A percentile compares a stretch with the other conserved stretches of the same genome.
These are phyloP conservation scores for Erebia aethiops DNA, from an alignment of 2,888 invertebrate genomes.

Conservation along the genomic window DNA sequence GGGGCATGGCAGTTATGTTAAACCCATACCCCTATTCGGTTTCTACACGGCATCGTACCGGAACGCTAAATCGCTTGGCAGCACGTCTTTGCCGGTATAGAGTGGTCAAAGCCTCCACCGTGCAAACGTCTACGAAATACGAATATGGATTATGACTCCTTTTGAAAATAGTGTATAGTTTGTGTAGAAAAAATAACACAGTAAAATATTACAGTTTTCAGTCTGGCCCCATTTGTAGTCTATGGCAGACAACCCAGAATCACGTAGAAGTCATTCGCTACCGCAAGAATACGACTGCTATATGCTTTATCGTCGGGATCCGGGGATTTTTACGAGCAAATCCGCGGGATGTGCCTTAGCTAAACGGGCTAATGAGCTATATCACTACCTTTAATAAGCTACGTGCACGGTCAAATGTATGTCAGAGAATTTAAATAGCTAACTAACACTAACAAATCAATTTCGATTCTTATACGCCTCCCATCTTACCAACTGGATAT, in stretches of 20 bases:
- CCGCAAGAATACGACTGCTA: conserved; percentile 55
- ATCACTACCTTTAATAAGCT: conserved; percentile 44
- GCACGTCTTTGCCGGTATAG: too few species aligned
- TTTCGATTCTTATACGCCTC: too few species aligned
- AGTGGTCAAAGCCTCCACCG: too few species aligned
- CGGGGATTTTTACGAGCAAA: conserved; percentile 71
- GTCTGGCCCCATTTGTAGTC: conserved; percentile 35
- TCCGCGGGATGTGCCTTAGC: conserved; percentile 51
- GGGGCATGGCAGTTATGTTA: too few species aligned
- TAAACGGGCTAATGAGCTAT: conserved; percentile 46
- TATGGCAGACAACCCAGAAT: conserved; percentile 50
- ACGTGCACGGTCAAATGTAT: conserved; percentile 36
- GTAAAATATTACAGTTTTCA: conserved; percentile 12
- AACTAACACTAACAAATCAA: too few species aligned
- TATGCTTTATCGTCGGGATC: conserved; percentile 64
- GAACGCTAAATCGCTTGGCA: too few species aligned
- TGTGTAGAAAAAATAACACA: not conserved
- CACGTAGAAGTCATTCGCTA: conserved; percentile 70
- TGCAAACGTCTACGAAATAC: too few species aligned
- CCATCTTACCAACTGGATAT: too few species aligned
- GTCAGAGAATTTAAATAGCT: conserved; percentile 12
- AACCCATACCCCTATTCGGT: too few species aligned
- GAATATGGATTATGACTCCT: too few species aligned
- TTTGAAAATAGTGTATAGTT: too few species aligned
- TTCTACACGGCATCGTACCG: too few species aligned